Evolutionary conservation across 2,113 vertebrate species (phyloP), one percentile per base, ranked within the genome.

Genomic region (Hassar affinis): DNA sequence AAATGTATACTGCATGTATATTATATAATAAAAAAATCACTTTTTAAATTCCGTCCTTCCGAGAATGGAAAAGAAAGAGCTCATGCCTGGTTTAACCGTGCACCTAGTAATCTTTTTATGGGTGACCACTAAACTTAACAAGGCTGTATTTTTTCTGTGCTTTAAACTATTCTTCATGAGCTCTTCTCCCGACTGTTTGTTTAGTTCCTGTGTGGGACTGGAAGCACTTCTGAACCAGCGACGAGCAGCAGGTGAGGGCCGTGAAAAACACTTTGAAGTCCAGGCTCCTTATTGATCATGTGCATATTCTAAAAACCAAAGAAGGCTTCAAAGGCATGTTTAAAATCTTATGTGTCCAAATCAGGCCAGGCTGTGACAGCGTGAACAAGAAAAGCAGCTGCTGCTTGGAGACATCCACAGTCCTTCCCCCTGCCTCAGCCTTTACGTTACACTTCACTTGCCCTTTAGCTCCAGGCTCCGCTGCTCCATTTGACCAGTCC

Each of bases 281-380:
- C 88, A 74, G 79, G 35, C 84, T 91, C 92, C 89, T 92, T 93
- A 95, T 92, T 94, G 93, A 95, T 92, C 93, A 89, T 87, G 80
- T 92, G 93, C 93, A 93, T 94, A 95, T 96, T 96, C 93, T 90
- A 86, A 90, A 94, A 93, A 93, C 94, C 92, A 95, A 95, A 96
- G 92, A 87, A 69, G 72, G 89, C 92, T 93, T 94, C 93, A 94
- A 94, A 94, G 92, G 91, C 93, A 93, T 90, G 92, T 89, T 90
- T 92, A 92, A 94, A 94, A 92, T 93, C 91, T 92, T 93, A 86
- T 89, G 69, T 78, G 80, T 88, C 89, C 90, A 89, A 90, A 93
- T 91, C 92, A 93, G 90, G 89, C 90, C 81, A 89, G 88, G 81
- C 90, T 87, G 86, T 91, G 92, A 93, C 93, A 93, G 92, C 86